Conservation (phyloP, 2,888 invertebrate genomes). For the Himalopsyche kuldschensis region DNA sequence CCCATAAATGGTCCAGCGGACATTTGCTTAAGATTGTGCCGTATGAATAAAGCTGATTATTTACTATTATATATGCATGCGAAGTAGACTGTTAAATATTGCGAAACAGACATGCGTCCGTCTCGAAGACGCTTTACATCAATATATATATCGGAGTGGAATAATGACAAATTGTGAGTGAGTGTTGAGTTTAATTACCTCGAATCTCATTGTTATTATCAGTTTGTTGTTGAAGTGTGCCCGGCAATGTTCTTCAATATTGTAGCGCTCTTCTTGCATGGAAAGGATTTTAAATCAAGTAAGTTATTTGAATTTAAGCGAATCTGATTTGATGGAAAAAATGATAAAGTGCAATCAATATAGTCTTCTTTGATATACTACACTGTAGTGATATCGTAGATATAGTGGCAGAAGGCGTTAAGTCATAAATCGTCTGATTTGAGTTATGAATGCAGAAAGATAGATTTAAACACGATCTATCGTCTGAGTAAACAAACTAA, state of each 20-base stretch:
- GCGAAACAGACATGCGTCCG: neutral
- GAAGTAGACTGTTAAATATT: neutral
- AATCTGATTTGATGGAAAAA: neutral
- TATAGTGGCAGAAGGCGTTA: too few species aligned
- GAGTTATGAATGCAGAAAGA: too few species aligned
- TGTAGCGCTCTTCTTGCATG: neutral
- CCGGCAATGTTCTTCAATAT: neutral
- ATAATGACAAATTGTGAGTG: neutral
- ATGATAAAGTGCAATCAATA: neutral
- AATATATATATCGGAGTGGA: neutral
- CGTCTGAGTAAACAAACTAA: too few species aligned
- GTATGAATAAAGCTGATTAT: too few species aligned
- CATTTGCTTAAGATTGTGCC: neutral
- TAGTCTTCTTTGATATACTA: too few species aligned
- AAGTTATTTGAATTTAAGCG: neutral
- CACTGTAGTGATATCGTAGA: too few species aligned
- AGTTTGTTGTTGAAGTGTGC: neutral
- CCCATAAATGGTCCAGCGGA: neutral
- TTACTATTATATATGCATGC: too few species aligned
- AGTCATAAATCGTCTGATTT: too few species aligned
- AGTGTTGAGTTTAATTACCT: neutral
- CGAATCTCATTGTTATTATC: neutral
- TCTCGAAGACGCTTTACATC: neutral
- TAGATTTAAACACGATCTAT: too few species aligned
- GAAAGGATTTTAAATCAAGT: neutral